A percentile compares a stretch with the other conserved stretches of the same genome.
Evolutionary conservation across 2,797 vertebrate genomes (phyloP).

Genomic region (Erethizon dorsatum): DNA sequence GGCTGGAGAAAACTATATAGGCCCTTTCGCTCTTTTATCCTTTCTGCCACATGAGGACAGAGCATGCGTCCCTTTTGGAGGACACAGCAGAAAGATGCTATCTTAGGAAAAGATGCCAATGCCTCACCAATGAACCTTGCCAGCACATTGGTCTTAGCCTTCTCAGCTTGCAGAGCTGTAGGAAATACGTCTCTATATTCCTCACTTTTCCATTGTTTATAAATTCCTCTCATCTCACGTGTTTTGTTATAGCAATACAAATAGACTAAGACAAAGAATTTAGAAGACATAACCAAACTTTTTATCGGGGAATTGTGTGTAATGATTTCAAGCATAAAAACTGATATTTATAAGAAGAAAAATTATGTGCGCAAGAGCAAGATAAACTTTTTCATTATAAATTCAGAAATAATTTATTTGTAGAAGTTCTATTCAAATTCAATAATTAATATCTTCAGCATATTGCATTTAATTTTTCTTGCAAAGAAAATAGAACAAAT

Average conservation of each 20-base stretch:
- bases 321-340: conserved; percentile 16
- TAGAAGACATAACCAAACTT: not conserved
- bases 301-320: not conserved
- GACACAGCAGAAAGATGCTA: not conserved
- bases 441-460: not conserved
- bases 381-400: not conserved
- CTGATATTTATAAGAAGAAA: not conserved
- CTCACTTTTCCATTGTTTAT: not conserved
- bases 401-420: not conserved
- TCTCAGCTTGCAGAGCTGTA: not conserved
- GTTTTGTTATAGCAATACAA: not conserved
- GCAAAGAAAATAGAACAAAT: not conserved
- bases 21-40: not conserved
- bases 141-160: not conserved
- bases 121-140: not conserved
- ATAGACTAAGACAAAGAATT: not conserved
- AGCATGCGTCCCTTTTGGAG: not conserved
- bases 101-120: not conserved
- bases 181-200: not conserved
- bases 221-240: not conserved
- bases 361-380: not conserved
- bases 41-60: not conserved
- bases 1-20: not conserved
- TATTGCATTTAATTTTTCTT: not conserved
- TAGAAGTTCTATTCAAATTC: conserved; percentile 2